A percentile compares a stretch with the other conserved stretches of the same genome.
Evolutionary conservation across 2,797 vertebrate genomes (phyloP).

Genomic region (Neoniphon sammara): DNA sequence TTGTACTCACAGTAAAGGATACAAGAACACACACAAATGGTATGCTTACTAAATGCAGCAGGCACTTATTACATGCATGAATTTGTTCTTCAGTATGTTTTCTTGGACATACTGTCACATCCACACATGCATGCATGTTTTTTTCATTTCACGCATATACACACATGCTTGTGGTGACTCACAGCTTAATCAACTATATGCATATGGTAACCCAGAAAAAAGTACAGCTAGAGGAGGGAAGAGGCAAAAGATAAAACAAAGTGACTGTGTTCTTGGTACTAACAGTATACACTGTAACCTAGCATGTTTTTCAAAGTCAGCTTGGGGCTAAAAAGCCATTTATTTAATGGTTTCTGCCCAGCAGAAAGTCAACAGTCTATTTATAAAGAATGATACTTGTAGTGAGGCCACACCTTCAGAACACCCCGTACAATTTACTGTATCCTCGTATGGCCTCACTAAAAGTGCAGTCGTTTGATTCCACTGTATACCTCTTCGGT

Average conservation of each 20-base stretch:
- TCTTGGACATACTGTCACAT: background rate
- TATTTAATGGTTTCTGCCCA: constrained; percentile 82
- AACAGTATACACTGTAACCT: constrained; percentile 66
- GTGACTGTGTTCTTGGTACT: constrained; percentile 78
- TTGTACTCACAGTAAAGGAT: background rate
- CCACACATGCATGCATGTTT: constrained; percentile 6
- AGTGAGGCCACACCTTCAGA: constrained; percentile 63
- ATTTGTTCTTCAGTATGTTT: too few relatives aligned
- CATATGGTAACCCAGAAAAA: constrained; percentile 72
- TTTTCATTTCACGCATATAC: background rate
- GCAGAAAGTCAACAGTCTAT: constrained; percentile 76
- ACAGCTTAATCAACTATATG: constrained; percentile 36
- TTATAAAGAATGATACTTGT: constrained; percentile 73
- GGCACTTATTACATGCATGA: too few relatives aligned
- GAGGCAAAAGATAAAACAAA: constrained; percentile 71
- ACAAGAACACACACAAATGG: background rate
- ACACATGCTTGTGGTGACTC: background rate
- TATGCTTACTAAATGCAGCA: background rate
- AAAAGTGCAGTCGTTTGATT: constrained; percentile 49
- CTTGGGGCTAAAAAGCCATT: constrained; percentile 81
- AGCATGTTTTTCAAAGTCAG: constrained; percentile 80
- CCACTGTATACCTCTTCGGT: constrained; percentile 26
- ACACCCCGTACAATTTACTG: constrained; percentile 40
- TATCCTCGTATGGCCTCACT: constrained; percentile 55
- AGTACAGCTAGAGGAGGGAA: constrained; percentile 61